phyloP scores from a whole-genome alignment of 2,888 invertebrate genomes.

The Scaptomyza reducta region DNA sequence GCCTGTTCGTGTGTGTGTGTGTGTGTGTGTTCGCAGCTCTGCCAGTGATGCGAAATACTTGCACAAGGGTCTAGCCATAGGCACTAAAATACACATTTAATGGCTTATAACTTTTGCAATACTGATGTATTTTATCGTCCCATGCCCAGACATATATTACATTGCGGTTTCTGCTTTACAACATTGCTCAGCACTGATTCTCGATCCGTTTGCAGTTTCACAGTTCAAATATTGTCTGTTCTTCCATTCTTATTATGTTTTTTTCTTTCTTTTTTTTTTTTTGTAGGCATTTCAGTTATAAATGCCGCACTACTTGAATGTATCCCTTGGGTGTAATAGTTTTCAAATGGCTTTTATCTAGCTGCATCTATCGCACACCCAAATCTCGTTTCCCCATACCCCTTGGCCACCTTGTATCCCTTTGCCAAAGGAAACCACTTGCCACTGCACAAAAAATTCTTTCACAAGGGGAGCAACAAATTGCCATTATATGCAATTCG shows the following conservation, averaged over 20 bases:
- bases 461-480: slow-evolving; percentile 45
- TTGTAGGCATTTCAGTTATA: slow-evolving; percentile 69
- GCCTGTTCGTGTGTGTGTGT: not conserved
- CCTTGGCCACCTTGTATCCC: not conserved
- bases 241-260: not conserved
- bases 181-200: slow-evolving; percentile 46
- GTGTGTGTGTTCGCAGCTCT: not conserved
- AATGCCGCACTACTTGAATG: slow-evolving; percentile 78
- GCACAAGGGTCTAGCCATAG: slow-evolving; percentile 26
- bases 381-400: slow-evolving; percentile 12
- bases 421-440: slow-evolving; percentile 19
- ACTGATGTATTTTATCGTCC: slow-evolving; percentile 16
- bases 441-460: slow-evolving; percentile 30
- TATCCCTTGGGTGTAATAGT: slow-evolving; percentile 79
- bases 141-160: slow-evolving; percentile 6
- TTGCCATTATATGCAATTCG: slow-evolving; percentile 65
- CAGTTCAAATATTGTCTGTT: slow-evolving; percentile 12
- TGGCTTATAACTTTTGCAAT: slow-evolving; percentile 2
- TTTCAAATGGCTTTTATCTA: slow-evolving; percentile 75
- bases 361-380: slow-evolving; percentile 46
- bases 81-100: slow-evolving; percentile 15
- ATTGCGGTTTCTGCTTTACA: slow-evolving; percentile 4
- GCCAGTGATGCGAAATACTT: slow-evolving; percentile 58
- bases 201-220: slow-evolving; percentile 20
- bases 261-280: slow-evolving; percentile 5